A percentile compares a stretch with the other conserved stretches of the same genome.
These are phyloP conservation scores for Pantherophis guttatus DNA, from an alignment of 2,113 vertebrate genomes.

Conservation along the genomic window DNA sequence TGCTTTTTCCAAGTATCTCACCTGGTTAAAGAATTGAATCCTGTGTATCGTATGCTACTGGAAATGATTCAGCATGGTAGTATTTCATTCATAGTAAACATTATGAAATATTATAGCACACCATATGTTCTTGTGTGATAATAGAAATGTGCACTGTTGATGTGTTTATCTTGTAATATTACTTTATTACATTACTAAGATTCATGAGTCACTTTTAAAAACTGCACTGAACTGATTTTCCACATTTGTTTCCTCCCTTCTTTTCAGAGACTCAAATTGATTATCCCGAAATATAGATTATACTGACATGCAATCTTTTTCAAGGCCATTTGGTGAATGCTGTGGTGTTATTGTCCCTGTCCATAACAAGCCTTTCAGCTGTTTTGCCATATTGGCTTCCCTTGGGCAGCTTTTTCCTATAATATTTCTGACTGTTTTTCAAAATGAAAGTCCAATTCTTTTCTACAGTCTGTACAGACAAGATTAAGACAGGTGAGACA, in stretches of 20 bases:
- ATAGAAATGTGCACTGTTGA: background rate
- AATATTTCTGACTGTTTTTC: background rate
- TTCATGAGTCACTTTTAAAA: background rate
- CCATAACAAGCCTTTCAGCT: background rate
- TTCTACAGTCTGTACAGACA: background rate
- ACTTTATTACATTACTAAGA: background rate
- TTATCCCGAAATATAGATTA: background rate
- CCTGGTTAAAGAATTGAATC: background rate
- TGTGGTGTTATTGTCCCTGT: background rate
- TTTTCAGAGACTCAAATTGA: background rate
- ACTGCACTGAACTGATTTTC: background rate
- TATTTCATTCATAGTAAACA: constrained; percentile 12
- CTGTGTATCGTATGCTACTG: background rate
- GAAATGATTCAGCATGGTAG: background rate
- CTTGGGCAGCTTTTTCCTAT: background rate
- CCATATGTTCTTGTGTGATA: background rate
- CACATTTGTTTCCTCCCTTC: background rate
- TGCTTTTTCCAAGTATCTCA: background rate
- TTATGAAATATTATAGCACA: background rate
- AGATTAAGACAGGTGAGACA: background rate
- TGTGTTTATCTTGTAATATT: constrained; percentile 8
- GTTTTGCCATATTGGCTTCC: background rate
- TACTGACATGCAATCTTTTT: background rate
- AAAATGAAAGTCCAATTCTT: background rate
- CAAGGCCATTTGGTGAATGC: background rate